Evolutionary conservation across 2,888 invertebrate species (phyloP).

Genomic region (Troglohyphantes excavatus): DNA sequence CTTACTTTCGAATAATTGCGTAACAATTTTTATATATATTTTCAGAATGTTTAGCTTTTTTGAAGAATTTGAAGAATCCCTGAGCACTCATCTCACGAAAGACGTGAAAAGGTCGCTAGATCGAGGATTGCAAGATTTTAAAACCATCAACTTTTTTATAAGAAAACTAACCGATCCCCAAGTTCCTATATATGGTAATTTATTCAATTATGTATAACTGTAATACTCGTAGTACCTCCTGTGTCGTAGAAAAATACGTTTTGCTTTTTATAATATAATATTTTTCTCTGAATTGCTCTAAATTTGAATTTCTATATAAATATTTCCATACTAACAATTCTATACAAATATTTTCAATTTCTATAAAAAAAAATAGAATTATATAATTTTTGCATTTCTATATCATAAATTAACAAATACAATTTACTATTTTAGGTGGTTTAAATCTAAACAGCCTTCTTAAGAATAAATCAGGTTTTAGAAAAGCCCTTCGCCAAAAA

Average conservation of each 20-base stretch:
- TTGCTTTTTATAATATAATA: background rate
- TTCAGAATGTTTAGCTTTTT: constrained; percentile 75
- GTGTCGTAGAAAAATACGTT: too few relatives aligned
- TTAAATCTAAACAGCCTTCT: constrained; percentile 53
- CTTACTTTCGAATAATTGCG: too few relatives aligned
- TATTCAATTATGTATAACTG: background rate
- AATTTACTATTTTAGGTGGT: constrained; percentile 38
- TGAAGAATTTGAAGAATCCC: constrained; percentile 74
- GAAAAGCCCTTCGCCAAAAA: constrained; percentile 43
- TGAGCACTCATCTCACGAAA: constrained; percentile 64
- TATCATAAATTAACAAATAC: background rate
- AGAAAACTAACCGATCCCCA: constrained; percentile 79
- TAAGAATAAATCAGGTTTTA: constrained; percentile 44
- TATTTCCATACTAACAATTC: background rate
- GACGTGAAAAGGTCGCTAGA: constrained; percentile 66
- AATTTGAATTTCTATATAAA: background rate
- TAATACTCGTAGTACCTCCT: too few relatives aligned
- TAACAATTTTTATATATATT: too few relatives aligned
- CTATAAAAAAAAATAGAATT: too few relatives aligned
- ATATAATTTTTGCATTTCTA: too few relatives aligned
- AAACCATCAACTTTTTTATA: constrained; percentile 76
- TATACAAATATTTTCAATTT: background rate
- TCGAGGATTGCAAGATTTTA: constrained; percentile 69
- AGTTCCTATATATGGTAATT: constrained; percentile 71
- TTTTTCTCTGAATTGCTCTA: background rate